Evolutionary conservation across 2,888 invertebrate genomes (phyloP).

Genomic region (Eueremaeus valkanovi): DNA sequence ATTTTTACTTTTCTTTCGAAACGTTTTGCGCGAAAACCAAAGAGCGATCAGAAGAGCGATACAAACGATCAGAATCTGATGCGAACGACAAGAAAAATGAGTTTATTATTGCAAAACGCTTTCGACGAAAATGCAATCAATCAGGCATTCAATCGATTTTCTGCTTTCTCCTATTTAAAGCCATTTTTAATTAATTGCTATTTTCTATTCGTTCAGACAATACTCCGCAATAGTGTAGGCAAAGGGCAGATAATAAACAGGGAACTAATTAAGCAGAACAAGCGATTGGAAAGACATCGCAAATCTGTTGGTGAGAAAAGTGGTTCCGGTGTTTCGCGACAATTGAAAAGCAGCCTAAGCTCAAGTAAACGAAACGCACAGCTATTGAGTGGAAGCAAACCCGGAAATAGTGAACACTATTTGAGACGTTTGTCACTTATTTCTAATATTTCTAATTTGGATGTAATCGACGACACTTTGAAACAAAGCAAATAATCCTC

Average conservation of each 20-base stretch:
- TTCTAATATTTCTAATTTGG: not conserved
- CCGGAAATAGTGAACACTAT: not conserved
- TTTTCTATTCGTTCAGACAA: not conserved
- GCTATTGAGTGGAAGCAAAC: not conserved
- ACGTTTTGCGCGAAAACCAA: not conserved
- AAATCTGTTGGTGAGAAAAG: not conserved
- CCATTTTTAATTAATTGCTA: not conserved
- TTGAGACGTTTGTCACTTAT: not conserved
- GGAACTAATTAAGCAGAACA: not conserved
- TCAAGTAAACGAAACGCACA: not conserved
- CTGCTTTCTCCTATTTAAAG: not conserved
- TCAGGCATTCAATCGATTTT: not conserved
- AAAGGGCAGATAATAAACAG: not conserved
- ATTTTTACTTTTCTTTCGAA: not conserved
- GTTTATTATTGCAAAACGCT: conserved; percentile 11
- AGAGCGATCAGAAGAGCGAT: not conserved
- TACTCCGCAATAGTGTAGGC: not conserved
- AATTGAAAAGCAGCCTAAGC: not conserved
- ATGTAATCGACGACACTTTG: not conserved
- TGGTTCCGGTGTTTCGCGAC: not conserved
- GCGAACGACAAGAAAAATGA: conserved; percentile 4
- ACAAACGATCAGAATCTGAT: not conserved
- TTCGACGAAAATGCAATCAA: not conserved
- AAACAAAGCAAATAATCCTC: not conserved
- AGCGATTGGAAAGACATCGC: not conserved